Percentiles rank a stretch among this genome's conserved stretches.
phyloP scores from a whole-genome alignment of 92 coral and sea anemone genomes.

The Paragorgia papillata region DNA sequence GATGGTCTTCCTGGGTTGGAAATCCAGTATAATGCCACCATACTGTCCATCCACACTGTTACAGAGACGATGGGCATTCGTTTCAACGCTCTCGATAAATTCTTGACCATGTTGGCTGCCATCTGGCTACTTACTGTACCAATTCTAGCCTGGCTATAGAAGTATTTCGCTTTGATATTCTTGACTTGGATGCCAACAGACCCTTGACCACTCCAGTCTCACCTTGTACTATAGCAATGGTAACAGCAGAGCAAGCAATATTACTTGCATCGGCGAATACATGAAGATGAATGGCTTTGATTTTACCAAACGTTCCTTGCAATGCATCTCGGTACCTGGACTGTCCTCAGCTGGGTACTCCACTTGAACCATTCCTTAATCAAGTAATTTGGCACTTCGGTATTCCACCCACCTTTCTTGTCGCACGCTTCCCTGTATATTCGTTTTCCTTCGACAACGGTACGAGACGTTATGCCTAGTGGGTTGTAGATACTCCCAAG shows the following conservation, averaged over 20 bases:
- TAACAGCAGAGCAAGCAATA: constrained; percentile 39
- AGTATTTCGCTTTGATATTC: constrained; percentile 55
- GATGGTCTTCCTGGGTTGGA: too few relatives aligned
- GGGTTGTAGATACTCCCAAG: too few relatives aligned
- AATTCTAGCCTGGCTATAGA: too few relatives aligned
- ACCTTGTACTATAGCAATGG: constrained; percentile 41
- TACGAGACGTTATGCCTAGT: too few relatives aligned
- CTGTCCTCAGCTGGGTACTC: constrained; percentile 21
- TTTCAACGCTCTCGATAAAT: too few relatives aligned
- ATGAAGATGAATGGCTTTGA: constrained; percentile 45
- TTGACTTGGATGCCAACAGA: constrained; percentile 45
- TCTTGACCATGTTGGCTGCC: too few relatives aligned
- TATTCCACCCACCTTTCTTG: constrained; percentile 41
- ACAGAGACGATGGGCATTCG: too few relatives aligned
- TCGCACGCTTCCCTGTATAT: constrained; percentile 38
- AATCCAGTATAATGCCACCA: too few relatives aligned
- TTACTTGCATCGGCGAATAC: constrained; percentile 55
- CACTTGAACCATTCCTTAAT: constrained; percentile 21
- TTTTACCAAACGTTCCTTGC: background rate
- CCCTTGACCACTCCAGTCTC: constrained; percentile 36
- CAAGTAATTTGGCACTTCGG: constrained; percentile 17
- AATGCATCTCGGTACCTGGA: constrained; percentile 22
- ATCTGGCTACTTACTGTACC: too few relatives aligned
- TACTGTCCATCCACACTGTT: too few relatives aligned
- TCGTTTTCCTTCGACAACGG: constrained; percentile 32